Conservation (phyloP, 2,888 invertebrate species). For the Aelia acuminata region DNA sequence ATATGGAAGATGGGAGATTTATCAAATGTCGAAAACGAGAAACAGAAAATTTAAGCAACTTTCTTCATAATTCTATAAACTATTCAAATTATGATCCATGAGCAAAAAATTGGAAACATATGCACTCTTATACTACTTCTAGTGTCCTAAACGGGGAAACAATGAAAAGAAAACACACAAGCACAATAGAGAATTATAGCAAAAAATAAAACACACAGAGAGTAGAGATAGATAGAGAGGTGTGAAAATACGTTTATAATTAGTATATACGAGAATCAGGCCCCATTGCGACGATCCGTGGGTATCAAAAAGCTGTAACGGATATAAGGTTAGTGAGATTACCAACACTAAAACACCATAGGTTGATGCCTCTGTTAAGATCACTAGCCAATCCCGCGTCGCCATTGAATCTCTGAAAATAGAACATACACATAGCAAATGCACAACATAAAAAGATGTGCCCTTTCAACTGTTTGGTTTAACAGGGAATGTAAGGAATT, state of each 20-base stretch:
- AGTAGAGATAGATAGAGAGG: conserved; percentile 63
- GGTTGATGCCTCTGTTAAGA: conserved; percentile 64
- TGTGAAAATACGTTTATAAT: conserved; percentile 64
- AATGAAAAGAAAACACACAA: conserved; percentile 65
- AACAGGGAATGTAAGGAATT: conserved; percentile 34
- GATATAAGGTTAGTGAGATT: conserved; percentile 65
- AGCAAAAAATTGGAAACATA: conserved; percentile 62
- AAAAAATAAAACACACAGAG: conserved; percentile 64
- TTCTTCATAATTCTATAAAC: background rate
- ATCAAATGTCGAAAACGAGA: background rate
- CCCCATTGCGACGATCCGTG: conserved; percentile 66
- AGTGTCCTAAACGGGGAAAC: conserved; percentile 65
- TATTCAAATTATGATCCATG: conserved; percentile 50
- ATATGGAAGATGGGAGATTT: background rate
- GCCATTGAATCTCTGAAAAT: conserved; percentile 65
- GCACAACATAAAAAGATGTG: conserved; percentile 64
- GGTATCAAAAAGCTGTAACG: conserved; percentile 66
- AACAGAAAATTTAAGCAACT: background rate
- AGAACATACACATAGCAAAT: conserved; percentile 66
- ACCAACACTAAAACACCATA: conserved; percentile 66
- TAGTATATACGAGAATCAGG: conserved; percentile 65
- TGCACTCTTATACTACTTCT: conserved; percentile 64
- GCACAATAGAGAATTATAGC: conserved; percentile 64
- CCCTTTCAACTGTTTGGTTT: conserved; percentile 53
- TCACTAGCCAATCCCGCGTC: conserved; percentile 64